Evolutionary conservation across 2,113 vertebrate species (phyloP), one percentile per base, ranked within the genome.

Genomic region (Anguilla rostrata): DNA sequence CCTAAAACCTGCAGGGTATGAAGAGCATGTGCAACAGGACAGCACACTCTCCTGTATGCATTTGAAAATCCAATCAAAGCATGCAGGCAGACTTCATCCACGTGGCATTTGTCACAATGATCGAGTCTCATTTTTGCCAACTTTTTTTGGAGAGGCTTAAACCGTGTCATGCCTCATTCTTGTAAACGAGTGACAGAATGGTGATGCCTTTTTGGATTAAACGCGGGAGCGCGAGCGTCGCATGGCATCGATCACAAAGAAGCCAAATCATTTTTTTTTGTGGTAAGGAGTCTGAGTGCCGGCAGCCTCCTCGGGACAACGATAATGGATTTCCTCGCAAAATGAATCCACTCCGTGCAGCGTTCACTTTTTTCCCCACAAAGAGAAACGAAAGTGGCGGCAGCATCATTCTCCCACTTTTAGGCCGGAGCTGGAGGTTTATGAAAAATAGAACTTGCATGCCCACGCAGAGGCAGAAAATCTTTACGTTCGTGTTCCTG

Each of bases 281-380:
- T 87, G 40, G 84, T 82, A 91, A 94, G 93, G 91, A 95, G 92
- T 93, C 92, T 93, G 90, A 94, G 95, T 95, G 93, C 91, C 85
- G 86, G 85, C 89, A 90, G 94, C 95, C 94, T 96, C 93, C 95
- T 92, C 90, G 92, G 94, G 49, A 53, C 49, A 53, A 53, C 49
- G 9, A 91, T 83, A 90, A 92, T 89, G 91, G 91, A 91, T 91
- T 89, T 90, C 92, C 91, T 87, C 88, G 86, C 86, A 91, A 94
- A 94, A 93, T 88, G 92, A 93, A 91, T 88, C 92, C 93, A 91
- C 92, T 94, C 92, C 92, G 90, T 89, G 89, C 86, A 93, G 90
- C 22, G 86, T 85, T 92, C 92, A 90, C 90, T 92, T 2, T 29
- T 34, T 34, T 34, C 34, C 34, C 34, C 34, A 34, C n/a, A n/a